These are phyloP conservation scores for Tonatia bakeri DNA, from an alignment of 2,113 vertebrate species.

Conservation along the genomic window DNA sequence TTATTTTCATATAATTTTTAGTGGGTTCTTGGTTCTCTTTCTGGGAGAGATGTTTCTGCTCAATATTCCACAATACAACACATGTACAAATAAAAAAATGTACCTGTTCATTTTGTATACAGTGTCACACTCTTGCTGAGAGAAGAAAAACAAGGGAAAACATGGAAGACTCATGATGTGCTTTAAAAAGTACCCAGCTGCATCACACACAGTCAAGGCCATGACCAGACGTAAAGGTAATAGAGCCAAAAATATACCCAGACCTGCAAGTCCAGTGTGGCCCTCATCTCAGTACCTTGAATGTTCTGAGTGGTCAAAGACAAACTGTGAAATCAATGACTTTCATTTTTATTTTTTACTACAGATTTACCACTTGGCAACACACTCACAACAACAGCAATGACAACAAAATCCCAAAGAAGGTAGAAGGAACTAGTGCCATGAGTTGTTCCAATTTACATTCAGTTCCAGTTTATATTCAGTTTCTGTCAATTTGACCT, in stretches of 20 bases:
- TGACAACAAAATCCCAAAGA: neutral
- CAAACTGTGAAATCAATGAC: conserved; percentile 33
- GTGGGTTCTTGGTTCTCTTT: neutral
- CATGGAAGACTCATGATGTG: neutral
- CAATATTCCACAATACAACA: neutral
- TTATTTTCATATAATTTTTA: conserved; percentile 11
- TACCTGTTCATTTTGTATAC: neutral
- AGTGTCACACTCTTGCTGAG: neutral
- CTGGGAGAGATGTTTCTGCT: neutral
- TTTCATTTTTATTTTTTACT: conserved; percentile 50
- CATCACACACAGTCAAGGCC: neutral
- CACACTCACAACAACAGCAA: neutral
- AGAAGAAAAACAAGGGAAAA: neutral
- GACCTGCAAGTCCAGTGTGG: neutral
- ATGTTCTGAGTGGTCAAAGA: neutral
- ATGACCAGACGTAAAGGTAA: neutral
- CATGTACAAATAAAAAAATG: neutral
- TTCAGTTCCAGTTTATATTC: conserved; percentile 65
- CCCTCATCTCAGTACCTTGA: neutral
- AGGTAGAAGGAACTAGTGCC: neutral
- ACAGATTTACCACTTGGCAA: conserved; percentile 46
- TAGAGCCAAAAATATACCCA: neutral
- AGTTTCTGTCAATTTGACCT: conserved; percentile 76
- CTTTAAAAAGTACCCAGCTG: neutral
- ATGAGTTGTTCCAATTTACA: conserved; percentile 52